These are phyloP conservation scores for Solen grandis DNA, from an alignment of 1,140 invertebrate species.

Conservation along the genomic window DNA sequence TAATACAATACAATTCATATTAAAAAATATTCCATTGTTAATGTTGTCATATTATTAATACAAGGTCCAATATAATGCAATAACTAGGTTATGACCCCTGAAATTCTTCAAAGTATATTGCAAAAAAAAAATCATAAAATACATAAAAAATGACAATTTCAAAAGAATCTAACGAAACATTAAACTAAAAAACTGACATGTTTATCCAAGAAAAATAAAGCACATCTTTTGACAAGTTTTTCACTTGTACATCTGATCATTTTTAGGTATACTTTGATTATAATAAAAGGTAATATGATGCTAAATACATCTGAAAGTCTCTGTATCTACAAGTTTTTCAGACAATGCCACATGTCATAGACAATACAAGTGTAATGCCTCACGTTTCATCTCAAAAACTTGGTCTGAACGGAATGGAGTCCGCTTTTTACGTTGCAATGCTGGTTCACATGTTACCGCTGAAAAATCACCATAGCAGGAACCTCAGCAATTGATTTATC, in stretches of 20 bases:
- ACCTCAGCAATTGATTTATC: neutral
- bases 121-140: too few relatives aligned
- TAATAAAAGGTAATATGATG: neutral
- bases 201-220: neutral
- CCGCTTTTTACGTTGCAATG: slow-evolving; percentile 28
- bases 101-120: too few relatives aligned
- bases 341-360: neutral
- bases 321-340: neutral
- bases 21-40: too few relatives aligned
- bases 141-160: neutral
- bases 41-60: too few relatives aligned
- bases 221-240: neutral
- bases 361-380: neutral
- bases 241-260: neutral
- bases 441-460: slow-evolving; percentile 12
- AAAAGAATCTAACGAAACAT: neutral
- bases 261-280: neutral
- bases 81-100: too few relatives aligned
- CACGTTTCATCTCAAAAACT: slow-evolving; percentile 35
- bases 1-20: too few relatives aligned
- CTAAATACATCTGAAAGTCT: neutral
- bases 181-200: neutral
- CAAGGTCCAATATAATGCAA: too few relatives aligned
- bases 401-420: slow-evolving; percentile 6
- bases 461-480: neutral